Percentiles rank a stretch among this genome's conserved stretches.
Conservation (phyloP, 1,140 invertebrate genomes). For the Pissodes strobi region DNA sequence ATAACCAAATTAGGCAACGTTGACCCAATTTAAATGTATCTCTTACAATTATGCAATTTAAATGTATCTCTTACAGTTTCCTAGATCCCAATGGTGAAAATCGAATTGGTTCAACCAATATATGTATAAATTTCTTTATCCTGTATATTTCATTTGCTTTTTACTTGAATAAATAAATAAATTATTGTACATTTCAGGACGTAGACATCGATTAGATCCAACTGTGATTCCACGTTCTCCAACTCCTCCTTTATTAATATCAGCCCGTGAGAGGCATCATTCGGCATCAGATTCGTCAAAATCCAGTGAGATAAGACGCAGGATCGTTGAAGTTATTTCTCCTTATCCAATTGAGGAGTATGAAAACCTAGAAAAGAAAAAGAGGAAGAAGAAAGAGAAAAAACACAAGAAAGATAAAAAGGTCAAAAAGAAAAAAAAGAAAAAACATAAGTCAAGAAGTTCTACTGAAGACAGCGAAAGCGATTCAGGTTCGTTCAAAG, state of each 20-base stretch:
- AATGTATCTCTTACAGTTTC: too few species aligned
- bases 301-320: slow-evolving; percentile 50
- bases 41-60: too few species aligned
- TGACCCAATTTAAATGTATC: too few species aligned
- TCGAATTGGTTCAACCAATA: too few species aligned
- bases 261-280: slow-evolving; percentile 46
- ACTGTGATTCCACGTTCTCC: slow-evolving; percentile 57
- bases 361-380: slow-evolving; percentile 56
- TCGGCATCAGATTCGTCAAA: slow-evolving; percentile 52
- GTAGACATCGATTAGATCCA: slow-evolving; percentile 58
- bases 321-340: slow-evolving; percentile 47
- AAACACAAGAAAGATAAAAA: slow-evolving; percentile 72
- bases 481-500: slow-evolving; percentile 41
- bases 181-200: slow-evolving; percentile 45
- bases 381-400: slow-evolving; percentile 64
- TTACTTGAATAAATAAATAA: too few species aligned
- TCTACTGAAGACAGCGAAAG: slow-evolving; percentile 59
- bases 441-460: slow-evolving; percentile 67
- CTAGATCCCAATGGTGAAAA: too few species aligned
- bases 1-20: too few species aligned
- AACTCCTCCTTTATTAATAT: slow-evolving; percentile 53
- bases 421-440: slow-evolving; percentile 71
- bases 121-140: too few species aligned
- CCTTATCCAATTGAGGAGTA: slow-evolving; percentile 48
- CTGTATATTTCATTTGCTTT: too few species aligned